Evolutionary conservation across 2,888 invertebrate species (phyloP).

Genomic region (Eretmocerus hayati): DNA sequence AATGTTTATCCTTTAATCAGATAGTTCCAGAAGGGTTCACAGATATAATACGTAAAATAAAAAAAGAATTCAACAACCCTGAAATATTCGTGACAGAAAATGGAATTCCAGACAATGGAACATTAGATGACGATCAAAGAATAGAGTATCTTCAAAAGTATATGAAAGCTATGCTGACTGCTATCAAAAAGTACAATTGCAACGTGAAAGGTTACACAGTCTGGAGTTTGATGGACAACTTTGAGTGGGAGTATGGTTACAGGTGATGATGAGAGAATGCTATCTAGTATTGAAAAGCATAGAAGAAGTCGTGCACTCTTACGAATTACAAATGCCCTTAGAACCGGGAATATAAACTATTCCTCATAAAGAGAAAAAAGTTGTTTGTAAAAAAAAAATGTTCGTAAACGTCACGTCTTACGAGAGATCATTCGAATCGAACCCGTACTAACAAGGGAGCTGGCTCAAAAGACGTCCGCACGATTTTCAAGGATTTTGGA

Average conservation of each 20-base stretch:
- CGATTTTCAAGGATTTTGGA: too few species aligned
- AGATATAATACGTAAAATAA: constrained; percentile 41
- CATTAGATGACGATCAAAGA: constrained; percentile 30
- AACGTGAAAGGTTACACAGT: constrained; percentile 52
- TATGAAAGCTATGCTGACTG: constrained; percentile 47
- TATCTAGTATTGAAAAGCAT: too few species aligned
- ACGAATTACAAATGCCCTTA: too few species aligned
- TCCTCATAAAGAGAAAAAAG: too few species aligned
- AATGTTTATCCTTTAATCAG: constrained; percentile 18
- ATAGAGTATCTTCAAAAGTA: constrained; percentile 43
- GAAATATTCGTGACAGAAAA: constrained; percentile 44
- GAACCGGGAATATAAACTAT: too few species aligned
- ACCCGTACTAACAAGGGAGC: too few species aligned
- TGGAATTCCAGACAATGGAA: constrained; percentile 35
- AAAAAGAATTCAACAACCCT: constrained; percentile 39
- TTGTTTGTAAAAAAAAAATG: too few species aligned
- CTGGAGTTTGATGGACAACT: constrained; percentile 61
- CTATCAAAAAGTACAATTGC: constrained; percentile 47
- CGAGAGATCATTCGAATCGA: too few species aligned
- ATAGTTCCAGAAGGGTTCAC: constrained; percentile 45
- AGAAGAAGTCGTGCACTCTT: too few species aligned
- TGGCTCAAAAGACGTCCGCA: too few species aligned
- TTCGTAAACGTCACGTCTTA: too few species aligned
- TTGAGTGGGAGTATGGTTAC: constrained; percentile 59
- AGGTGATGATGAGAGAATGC: constrained; percentile 37